Evolutionary conservation across 1,140 invertebrate species (phyloP).

Genomic region (Cyphomyrmex costatus): DNA sequence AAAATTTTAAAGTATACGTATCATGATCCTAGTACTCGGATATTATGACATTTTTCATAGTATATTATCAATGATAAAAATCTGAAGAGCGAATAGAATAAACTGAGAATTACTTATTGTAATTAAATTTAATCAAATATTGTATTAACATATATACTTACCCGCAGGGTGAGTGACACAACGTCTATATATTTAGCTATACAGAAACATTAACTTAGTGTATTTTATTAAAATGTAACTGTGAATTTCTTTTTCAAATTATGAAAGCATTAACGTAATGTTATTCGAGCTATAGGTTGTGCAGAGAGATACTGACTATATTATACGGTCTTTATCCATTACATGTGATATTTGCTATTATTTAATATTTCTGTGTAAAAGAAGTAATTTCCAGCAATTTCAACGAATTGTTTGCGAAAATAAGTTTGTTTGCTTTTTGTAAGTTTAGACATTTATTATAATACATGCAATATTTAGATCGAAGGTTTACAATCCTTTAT

Average conservation of each 20-base stretch:
- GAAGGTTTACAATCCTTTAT: slow-evolving; percentile 35
- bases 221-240: slow-evolving; percentile 77
- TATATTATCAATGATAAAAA: slow-evolving; percentile 62
- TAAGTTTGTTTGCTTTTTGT: slow-evolving; percentile 59
- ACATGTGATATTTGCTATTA: slow-evolving; percentile 66
- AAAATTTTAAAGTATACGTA: slow-evolving; percentile 52
- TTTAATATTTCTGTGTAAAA: slow-evolving; percentile 66
- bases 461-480: slow-evolving; percentile 47
- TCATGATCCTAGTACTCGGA: slow-evolving; percentile 37
- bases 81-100: slow-evolving; percentile 45
- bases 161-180: slow-evolving; percentile 6
- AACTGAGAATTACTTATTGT: slow-evolving; percentile 64
- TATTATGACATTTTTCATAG: slow-evolving; percentile 49
- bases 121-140: slow-evolving; percentile 53
- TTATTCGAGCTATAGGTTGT: slow-evolving; percentile 65
- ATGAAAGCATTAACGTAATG: slow-evolving; percentile 52
- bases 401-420: slow-evolving; percentile 54
- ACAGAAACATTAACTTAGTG: slow-evolving; percentile 67
- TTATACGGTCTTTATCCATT: slow-evolving; percentile 53
- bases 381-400: slow-evolving; percentile 12
- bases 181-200: slow-evolving; percentile 58
- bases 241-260: slow-evolving; percentile 47
- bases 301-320: slow-evolving; percentile 44
- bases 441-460: slow-evolving; percentile 57
- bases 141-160: slow-evolving; percentile 42